Base-by-base conservation (phyloP, 37 sponge, comb jelly and placozoan species). In the Aphrocallistes beatrix region DNA sequence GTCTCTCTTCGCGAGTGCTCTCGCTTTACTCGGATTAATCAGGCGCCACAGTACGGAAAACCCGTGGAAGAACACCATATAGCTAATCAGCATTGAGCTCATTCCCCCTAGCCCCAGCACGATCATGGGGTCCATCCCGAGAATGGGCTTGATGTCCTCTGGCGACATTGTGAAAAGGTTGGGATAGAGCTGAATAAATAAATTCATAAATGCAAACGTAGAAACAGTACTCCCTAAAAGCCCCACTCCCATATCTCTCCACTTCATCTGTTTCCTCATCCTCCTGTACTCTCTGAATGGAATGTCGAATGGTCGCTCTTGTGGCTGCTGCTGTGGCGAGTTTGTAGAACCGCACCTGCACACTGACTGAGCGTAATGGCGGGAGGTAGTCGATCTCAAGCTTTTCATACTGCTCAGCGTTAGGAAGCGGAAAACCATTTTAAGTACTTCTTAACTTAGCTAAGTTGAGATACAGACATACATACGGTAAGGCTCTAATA, bases 201-300 rank as follows among this genome's bases (percentile, higher is more conserved):
- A 37, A 23, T 50, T 75, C 38, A 95, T 90, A 25, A 91, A 92
- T 16, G 60, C 38, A 0, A 60, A 83, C 51, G 89, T 83, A 0
- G 89, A 91, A 13, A 87, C 50, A 0, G 90, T 60, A 23, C 85
- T 93, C 48, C 87, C 51, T 0, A 95, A 93, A 1, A 96, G 38
- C 0, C 95, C 97, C 36, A 91, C 88, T 42, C 94, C 25, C n/a
- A 93, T 48, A 32, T 86, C 83, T 17, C 87, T 83, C 51, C 48
- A 39, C 40, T 90, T 94, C 37, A 94, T 82, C 8, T 87, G 34
- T 86, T 87, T 89, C 51, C 83, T 89, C 48, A 89, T 60, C 47
- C 89, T 93, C 84, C 90, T 89, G 88, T 92, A 96, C 37, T 94
- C 90, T 51, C 91, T 90, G 82, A 96, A 96, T 1, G 86, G 47